Conservation (phyloP, 2,888 invertebrate genomes). For the Rhamphomyia laevipes region DNA sequence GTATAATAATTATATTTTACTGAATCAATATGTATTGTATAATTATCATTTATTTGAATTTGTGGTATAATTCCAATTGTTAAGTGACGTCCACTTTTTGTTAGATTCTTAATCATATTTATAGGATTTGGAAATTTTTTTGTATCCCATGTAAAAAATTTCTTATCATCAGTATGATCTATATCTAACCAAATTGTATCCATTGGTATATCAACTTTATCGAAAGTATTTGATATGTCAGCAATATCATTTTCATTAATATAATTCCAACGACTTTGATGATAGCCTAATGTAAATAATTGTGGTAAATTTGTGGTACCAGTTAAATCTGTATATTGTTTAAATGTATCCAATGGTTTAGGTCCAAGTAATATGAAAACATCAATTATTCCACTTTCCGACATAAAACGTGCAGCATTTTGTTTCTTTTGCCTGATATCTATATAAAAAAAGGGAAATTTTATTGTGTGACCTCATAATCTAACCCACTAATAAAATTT, state of each 20-base stretch:
- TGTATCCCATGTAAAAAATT: slow-evolving; percentile 96
- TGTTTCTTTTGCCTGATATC: slow-evolving; percentile 38
- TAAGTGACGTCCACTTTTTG: slow-evolving; percentile 80
- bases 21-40: slow-evolving; percentile 84
- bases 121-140: slow-evolving; percentile 76
- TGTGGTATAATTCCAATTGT: slow-evolving; percentile 97
- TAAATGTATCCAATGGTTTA: slow-evolving; percentile 68
- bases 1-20: slow-evolving; percentile 72
- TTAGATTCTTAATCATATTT: slow-evolving; percentile 84
- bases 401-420: slow-evolving; percentile 78
- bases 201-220: slow-evolving; percentile 82
- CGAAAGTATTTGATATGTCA: slow-evolving; percentile 81
- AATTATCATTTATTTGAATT: slow-evolving; percentile 83
- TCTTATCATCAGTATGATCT: slow-evolving; percentile 94
- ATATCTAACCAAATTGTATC: slow-evolving; percentile 99
- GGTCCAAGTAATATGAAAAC: slow-evolving; percentile 87
- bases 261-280: slow-evolving; percentile 99
- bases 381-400: slow-evolving; percentile 93
- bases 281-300: slow-evolving; percentile 75
- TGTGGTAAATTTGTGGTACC: slow-evolving; percentile 87
- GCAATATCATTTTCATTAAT: slow-evolving; percentile 92
- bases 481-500: slow-evolving; percentile 73
- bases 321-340: slow-evolving; percentile 78
- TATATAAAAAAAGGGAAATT: neutral
- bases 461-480: slow-evolving; percentile 22